Percentiles rank a stretch among this genome's conserved stretches.
Evolutionary conservation across 2,888 invertebrate species (phyloP).

Genomic region (Criorhina ranunculi): DNA sequence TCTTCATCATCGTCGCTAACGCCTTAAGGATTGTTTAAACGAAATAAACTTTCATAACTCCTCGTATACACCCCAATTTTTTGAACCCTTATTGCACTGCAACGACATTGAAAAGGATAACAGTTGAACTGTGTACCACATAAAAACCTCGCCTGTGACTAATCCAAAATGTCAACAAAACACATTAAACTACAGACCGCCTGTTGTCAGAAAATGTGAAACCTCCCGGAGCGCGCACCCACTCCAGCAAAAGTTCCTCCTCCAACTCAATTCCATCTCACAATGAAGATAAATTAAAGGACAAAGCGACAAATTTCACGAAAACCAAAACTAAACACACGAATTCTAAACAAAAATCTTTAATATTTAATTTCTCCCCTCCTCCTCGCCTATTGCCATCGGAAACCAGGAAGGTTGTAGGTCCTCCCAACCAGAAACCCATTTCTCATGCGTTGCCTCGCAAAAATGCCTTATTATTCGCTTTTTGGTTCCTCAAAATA

Average conservation of each 20-base stretch:
- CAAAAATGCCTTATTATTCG: slow-evolving; percentile 55
- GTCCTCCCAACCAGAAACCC: not conserved
- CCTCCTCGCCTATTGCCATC: too few relatives aligned
- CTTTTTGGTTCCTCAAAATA: slow-evolving; percentile 48
- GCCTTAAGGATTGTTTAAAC: too few relatives aligned
- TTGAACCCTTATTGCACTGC: not conserved
- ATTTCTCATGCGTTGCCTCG: slow-evolving; percentile 31
- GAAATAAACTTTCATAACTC: too few relatives aligned
- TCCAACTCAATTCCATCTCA: slow-evolving; percentile 27
- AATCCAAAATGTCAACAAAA: slow-evolving; percentile 65
- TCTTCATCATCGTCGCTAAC: too few relatives aligned
- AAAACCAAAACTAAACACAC: slow-evolving; percentile 36
- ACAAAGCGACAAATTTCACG: slow-evolving; percentile 47
- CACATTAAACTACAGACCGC: slow-evolving; percentile 58
- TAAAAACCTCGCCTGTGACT: slow-evolving; percentile 48
- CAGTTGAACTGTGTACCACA: slow-evolving; percentile 32
- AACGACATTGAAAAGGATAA: slow-evolving; percentile 13
- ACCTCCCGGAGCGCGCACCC: slow-evolving; percentile 21
- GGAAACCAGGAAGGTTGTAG: too few relatives aligned
- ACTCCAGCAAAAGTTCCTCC: slow-evolving; percentile 10
- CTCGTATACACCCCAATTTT: not conserved
- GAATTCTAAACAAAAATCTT: slow-evolving; percentile 44
- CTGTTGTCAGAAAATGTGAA: slow-evolving; percentile 42
- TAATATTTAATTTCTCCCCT: slow-evolving; percentile 55
- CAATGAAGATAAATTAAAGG: slow-evolving; percentile 43